These are phyloP conservation scores for Hippolais icterina DNA, from an alignment of 2,113 vertebrate species.

Conservation along the genomic window DNA sequence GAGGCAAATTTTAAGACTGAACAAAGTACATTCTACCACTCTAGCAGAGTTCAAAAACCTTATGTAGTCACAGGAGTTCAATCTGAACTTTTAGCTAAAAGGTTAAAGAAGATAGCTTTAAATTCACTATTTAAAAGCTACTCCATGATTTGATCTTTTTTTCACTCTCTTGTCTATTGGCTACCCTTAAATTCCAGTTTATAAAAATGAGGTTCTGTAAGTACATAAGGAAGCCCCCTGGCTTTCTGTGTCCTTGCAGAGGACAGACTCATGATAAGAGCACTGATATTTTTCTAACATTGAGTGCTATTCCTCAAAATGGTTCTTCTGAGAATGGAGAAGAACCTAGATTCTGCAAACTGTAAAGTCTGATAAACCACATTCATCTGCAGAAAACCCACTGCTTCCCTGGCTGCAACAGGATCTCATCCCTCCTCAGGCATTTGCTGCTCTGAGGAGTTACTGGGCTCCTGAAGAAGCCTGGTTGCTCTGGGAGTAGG, in stretches of 20 bases:
- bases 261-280: background rate
- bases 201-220: background rate
- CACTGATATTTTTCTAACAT: background rate
- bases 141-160: background rate
- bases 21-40: background rate
- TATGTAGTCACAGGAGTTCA: background rate
- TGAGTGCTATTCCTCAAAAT: background rate
- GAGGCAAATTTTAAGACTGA: background rate
- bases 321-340: background rate
- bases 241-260: background rate
- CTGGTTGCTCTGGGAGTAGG: background rate
- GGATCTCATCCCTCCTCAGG: background rate
- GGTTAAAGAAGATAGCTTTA: background rate
- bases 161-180: background rate
- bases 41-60: background rate
- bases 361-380: background rate
- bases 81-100: background rate
- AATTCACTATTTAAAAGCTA: background rate
- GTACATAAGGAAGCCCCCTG: background rate
- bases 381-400: background rate
- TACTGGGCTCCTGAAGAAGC: background rate
- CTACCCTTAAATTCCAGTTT: background rate
- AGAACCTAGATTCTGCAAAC: background rate
- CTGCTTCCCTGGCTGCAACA: background rate
- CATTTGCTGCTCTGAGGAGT: background rate